Percentiles rank a stretch among this genome's conserved stretches.
These are phyloP conservation scores for Sitobion miscanthi DNA, from an alignment of 1,140 invertebrate genomes.

Conservation along the genomic window DNA sequence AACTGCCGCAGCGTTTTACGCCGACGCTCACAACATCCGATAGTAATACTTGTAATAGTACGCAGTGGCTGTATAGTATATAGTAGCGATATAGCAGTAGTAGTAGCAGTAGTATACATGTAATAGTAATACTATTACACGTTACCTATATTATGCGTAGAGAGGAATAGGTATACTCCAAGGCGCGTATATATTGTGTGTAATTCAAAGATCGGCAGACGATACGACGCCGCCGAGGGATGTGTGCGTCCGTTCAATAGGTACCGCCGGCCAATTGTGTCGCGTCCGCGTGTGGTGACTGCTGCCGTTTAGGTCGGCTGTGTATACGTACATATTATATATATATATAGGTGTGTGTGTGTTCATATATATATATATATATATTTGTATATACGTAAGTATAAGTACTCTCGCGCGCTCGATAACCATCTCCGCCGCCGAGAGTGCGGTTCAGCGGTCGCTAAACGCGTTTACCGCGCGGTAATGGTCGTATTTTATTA, in stretches of 20 bases:
- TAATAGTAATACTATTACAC: neutral
- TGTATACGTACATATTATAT: neutral
- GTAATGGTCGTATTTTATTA: conserved; percentile 23
- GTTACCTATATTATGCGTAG: neutral
- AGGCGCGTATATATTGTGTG: neutral
- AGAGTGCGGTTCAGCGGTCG: neutral
- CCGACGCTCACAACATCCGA: neutral
- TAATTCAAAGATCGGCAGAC: conserved; percentile 36
- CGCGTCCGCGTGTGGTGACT: neutral
- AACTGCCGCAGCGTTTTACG: neutral
- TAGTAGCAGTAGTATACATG: neutral
- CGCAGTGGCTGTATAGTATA: neutral
- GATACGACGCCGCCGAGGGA: conserved; percentile 21
- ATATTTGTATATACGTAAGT: neutral
- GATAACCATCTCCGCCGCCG: neutral
- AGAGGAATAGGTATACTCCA: neutral
- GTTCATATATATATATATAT: neutral
- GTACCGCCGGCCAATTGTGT: conserved; percentile 41
- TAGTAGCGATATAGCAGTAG: neutral
- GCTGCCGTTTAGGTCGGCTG: neutral
- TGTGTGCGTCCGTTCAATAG: conserved; percentile 5
- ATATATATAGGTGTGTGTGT: neutral
- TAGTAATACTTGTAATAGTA: conserved; percentile 4
- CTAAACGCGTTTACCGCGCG: conserved; percentile 5
- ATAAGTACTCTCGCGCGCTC: neutral